Evolutionary conservation across 35 echinoderm and acorn worm genomes (phyloP), one percentile per base, ranked within the genome.

Genomic region (Nesometra sesokonis): DNA sequence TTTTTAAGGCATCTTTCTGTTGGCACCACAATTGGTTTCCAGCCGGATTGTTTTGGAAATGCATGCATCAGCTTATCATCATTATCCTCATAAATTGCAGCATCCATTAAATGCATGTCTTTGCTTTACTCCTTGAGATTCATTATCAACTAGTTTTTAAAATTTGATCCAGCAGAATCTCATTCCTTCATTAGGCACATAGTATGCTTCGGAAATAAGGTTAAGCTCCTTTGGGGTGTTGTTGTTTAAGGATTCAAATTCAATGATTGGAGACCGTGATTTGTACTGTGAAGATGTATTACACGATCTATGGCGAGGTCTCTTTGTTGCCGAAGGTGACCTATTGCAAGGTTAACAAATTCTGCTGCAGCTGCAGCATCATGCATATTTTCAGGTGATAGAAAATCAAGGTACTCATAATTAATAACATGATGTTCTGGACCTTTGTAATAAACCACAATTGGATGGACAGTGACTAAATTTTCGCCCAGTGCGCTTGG

Each of bases 401-500:
- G 5, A 77, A 89, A 76, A 36, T 89, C 35, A 0, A 89, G n/a
- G 47, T 34, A 81, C 23, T 89, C 80, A 67, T 36, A 83, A 27
- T 83, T 32, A 17, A 80, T 34, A 31, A 34, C 47, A 34, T 77
- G 2, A 34, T 86, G 84, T 47, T 86, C 47, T 32, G 84, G 57
- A 76, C 84, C 57, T 76, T 35, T 0, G 35, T 86, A 86, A 31
- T 76, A 77, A 23, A 47, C 84, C 13, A 86, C 84, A 34, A 77
- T 77, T 76, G 84, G 84, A 86, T 86, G 84, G 34, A 86, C 19
- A 13, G 84, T 86, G 13, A 86, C 84, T 34, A 86, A 40, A 86
- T 86, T 86, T 86, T 86, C 33, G 84, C 84, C 82, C 82, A 84
- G 34, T 86, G 84, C 43, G 84, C 57, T 3, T 37, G 87, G 80